Base-by-base conservation (phyloP, 2,113 vertebrate genomes). In the Myocastor coypus region DNA sequence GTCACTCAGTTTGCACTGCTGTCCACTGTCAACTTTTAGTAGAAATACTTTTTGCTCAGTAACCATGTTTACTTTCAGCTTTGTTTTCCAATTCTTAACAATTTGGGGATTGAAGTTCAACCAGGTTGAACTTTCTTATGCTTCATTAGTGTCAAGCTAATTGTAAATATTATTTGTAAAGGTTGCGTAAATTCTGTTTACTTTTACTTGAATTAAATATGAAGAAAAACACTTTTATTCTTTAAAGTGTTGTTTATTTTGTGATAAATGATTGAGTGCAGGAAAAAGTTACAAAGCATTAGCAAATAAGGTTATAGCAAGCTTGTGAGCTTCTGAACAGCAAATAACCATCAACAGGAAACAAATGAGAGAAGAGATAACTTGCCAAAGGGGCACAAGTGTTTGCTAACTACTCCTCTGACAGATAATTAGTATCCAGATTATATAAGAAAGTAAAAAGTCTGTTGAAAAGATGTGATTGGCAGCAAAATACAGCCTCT, bases 101-200 rank as follows among this genome's bases (percentile, higher is more conserved):
- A 24, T 96, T 63, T 26, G 77, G 84, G 86, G 91, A 5, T 0
- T 80, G 32, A 78, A 97, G 95, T 94, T 89, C 92, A 61, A 73
- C 16, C 96, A 94, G 83, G 55, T 97, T 93, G 55, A 96, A 97
- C 96, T 28, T 94, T 95, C 32, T 92, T 37, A 32, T 96, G 86
- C 57, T 96, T 97, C 94, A 77, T 96, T 97, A 50, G 97, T 94
- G 71, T 98, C 89, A 97, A 57, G 88, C 92, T 63, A 96, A 95
- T 86, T 64, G 68, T 95, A 96, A 97, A 96, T 91, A 73, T 68
- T 80, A 75, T 96, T 91, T 97, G 91, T 97, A 94, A 96, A 94
- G 64, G 93, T 94, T 94, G 64, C 97, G 96, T 97, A 95, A 95
- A 97, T 71, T 94, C 55, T 92, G 64, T 94, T 94, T 93, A 59